These are phyloP conservation scores for Hiodon alosoides DNA, from an alignment of 2,113 vertebrate species.

Conservation along the genomic window DNA sequence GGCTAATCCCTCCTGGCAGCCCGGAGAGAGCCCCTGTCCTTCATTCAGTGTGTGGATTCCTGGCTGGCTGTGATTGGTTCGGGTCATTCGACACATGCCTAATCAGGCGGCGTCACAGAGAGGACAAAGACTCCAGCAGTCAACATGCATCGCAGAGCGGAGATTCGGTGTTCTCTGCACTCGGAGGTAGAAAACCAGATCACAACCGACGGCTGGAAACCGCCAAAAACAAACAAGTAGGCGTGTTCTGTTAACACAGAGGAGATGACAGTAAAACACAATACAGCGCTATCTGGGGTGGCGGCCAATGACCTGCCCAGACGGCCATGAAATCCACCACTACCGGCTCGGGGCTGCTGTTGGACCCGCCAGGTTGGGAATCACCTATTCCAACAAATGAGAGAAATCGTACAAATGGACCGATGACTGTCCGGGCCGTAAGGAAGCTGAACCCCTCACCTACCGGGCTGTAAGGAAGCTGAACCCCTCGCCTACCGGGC, in stretches of 20 bases:
- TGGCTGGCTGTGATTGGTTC: too few relatives aligned
- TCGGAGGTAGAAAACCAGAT: neutral
- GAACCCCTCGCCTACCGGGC: neutral
- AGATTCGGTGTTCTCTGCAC: too few relatives aligned
- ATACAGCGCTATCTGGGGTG: neutral
- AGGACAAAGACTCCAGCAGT: too few relatives aligned
- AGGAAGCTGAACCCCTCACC: neutral
- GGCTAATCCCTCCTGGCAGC: too few relatives aligned
- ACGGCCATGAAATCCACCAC: neutral
- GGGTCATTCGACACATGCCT: too few relatives aligned
- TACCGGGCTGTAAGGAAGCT: neutral
- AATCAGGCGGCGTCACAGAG: too few relatives aligned
- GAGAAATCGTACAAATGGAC: neutral
- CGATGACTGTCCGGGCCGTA: neutral
- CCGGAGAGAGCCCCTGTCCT: too few relatives aligned
- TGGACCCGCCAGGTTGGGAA: neutral
- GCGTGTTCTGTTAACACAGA: neutral
- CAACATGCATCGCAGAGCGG: too few relatives aligned
- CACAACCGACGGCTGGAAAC: neutral
- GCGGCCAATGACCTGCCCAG: neutral
- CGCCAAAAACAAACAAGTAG: neutral
- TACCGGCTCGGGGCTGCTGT: slow-evolving; percentile 2
- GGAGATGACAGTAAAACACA: neutral
- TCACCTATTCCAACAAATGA: neutral
- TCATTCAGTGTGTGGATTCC: too few relatives aligned